A percentile compares a stretch with the other conserved stretches of the same genome.
These are phyloP conservation scores for Samia ricini DNA, from an alignment of 1,140 invertebrate species.

Conservation along the genomic window DNA sequence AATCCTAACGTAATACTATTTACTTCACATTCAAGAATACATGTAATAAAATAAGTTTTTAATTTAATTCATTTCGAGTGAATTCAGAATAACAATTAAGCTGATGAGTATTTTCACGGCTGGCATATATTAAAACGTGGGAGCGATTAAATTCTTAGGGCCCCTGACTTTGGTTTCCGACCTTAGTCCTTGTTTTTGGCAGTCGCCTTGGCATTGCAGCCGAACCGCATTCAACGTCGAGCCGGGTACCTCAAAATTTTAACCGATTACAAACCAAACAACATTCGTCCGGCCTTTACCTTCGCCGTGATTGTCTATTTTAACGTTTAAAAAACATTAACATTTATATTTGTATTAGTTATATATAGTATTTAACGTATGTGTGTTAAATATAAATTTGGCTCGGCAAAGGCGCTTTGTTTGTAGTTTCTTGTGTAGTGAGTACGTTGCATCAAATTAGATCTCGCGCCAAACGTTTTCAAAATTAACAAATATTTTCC, in stretches of 20 bases:
- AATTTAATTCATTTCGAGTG: too few relatives aligned
- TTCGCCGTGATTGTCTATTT: slow-evolving; percentile 24
- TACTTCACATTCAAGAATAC: too few relatives aligned
- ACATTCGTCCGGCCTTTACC: slow-evolving; percentile 46
- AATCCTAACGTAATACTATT: too few relatives aligned
- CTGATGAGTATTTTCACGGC: background rate
- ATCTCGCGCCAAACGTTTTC: background rate
- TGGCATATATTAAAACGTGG: slow-evolving; percentile 23
- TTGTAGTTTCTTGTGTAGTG: background rate
- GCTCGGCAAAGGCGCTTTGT: slow-evolving; percentile 6
- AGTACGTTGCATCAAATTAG: background rate
- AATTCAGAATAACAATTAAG: too few relatives aligned
- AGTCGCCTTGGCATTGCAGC: slow-evolving; percentile 69
- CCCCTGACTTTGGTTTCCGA: slow-evolving; percentile 70
- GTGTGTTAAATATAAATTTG: slow-evolving; percentile 8
- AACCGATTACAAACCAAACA: slow-evolving; percentile 39
- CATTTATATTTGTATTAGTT: slow-evolving; percentile 1
- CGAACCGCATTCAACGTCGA: slow-evolving; percentile 31
- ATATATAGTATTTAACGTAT: slow-evolving; percentile 7
- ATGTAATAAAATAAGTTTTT: too few relatives aligned
- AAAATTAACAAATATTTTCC: background rate
- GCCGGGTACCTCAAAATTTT: slow-evolving; percentile 42
- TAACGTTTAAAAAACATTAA: slow-evolving; percentile 1
- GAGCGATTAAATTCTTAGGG: slow-evolving; percentile 54
- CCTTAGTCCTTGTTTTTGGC: slow-evolving; percentile 60